Evolutionary conservation across 2,888 invertebrate genomes (phyloP).

Genomic region (Drosophila neotestacea): DNA sequence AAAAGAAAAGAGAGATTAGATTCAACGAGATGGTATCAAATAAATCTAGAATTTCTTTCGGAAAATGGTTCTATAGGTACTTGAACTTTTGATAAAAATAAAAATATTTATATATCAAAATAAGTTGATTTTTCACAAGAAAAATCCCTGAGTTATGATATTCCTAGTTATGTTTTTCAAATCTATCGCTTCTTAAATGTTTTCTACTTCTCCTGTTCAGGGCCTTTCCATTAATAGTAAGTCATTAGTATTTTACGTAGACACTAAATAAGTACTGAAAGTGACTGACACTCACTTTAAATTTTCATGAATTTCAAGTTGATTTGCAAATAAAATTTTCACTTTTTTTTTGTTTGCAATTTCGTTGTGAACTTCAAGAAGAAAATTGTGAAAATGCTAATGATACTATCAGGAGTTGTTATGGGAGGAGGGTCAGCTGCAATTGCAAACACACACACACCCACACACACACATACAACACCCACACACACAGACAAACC

Average conservation of each 20-base stretch:
- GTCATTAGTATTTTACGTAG: background rate
- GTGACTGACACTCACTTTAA: constrained; percentile 1
- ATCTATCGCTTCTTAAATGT: too few species aligned
- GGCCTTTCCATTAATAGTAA: too few species aligned
- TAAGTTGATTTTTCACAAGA: too few species aligned
- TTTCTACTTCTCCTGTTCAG: too few species aligned
- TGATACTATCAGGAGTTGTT: constrained; percentile 69
- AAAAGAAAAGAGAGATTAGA: background rate
- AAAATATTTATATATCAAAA: too few species aligned
- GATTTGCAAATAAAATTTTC: constrained; percentile 44
- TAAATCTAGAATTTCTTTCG: background rate
- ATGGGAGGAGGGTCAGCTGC: constrained; percentile 25
- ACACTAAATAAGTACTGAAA: constrained; percentile 10
- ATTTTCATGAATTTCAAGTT: constrained; percentile 20
- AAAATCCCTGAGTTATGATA: too few species aligned
- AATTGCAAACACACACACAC: constrained; percentile 28
- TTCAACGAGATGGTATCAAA: background rate
- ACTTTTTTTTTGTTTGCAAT: constrained; percentile 19
- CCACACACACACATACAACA: constrained; percentile 8
- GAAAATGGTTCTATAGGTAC: background rate
- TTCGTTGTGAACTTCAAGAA: constrained; percentile 14
- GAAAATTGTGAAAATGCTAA: constrained; percentile 59
- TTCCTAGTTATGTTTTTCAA: too few species aligned
- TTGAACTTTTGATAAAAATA: too few species aligned
- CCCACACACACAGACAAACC: constrained; percentile 8